Base-by-base conservation (phyloP, 2,888 invertebrate species). In the Trachelus troglodyta region DNA sequence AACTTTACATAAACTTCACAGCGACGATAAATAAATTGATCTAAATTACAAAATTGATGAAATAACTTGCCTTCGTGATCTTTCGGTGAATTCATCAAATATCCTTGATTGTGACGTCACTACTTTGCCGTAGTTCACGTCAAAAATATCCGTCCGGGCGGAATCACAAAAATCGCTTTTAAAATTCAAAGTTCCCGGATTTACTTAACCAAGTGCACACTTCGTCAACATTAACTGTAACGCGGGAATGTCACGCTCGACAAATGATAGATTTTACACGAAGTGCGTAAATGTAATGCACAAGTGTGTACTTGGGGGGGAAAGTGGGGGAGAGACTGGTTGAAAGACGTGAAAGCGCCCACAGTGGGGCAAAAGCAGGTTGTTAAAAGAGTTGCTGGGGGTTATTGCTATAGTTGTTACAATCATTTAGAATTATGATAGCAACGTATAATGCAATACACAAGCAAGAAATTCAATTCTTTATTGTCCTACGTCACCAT, bases 1-100 rank as follows among this genome's bases (percentile, higher is more conserved):
- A 6, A 15, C 6, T 56, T 15, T 15, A 15, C 6, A 9, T 56
- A 23, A 56, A 56, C 56, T 23, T 56, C 23, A 23, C 56, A 56
- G 23, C 1, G 23, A 56, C 23, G 56, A 56, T 15, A 9, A 56
- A 56, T 9, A 56, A 56, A 6, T 56, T 2, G 9, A 56, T 23
- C 1, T 56, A 56, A 56, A 6, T 23, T 23, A 23, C 15, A 37
- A 33, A 74, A n/a, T 69, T 12, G 34, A 33, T 23, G n/a, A 74
- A 34, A 69, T 30, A 78, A 79, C 79, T 79, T 81, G 73, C 83
- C 81, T 79, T 73, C 76, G 75, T 76, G 34, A 75, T 83, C 79
- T 73, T 77, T 76, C 77, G 81, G 69, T 37, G 83, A 79, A 83
- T 75, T 83, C 83, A 83, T 83, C 81, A 81, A 82, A 77, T 79